A percentile compares a stretch with the other conserved stretches of the same genome.
Conservation (phyloP, 2,113 vertebrate species). For the Terrapene triunguis region DNA sequence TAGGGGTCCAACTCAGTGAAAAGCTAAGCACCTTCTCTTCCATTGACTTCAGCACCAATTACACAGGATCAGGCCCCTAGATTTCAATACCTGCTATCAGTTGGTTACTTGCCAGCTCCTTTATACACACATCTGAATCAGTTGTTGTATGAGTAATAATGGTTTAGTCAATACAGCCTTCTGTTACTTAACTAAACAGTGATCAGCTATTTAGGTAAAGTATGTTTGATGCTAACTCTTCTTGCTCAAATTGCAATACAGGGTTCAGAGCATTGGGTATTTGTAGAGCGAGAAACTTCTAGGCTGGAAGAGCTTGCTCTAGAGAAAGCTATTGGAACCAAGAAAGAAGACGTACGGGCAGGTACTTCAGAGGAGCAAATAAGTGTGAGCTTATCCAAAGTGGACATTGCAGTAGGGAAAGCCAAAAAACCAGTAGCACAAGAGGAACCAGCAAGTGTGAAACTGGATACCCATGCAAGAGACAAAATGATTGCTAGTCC, state of each 20-base stretch:
- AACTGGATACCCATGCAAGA: conserved; percentile 45
- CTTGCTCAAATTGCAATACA: conserved; percentile 97
- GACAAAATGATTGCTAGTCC: conserved; percentile 81
- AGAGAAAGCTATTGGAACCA: conserved; percentile 77
- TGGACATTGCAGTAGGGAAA: conserved; percentile 72
- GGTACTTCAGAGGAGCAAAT: conserved; percentile 59
- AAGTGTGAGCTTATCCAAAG: conserved; percentile 56
- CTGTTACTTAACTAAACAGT: conserved; percentile 26
- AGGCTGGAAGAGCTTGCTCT: conserved; percentile 86
- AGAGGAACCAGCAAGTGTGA: conserved; percentile 67
- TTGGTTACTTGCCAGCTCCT: neutral
- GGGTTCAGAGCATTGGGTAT: conserved; percentile 99
- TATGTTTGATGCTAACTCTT: conserved; percentile 89
- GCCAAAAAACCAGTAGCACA: conserved; percentile 72
- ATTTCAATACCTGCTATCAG: neutral
- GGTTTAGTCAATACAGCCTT: neutral
- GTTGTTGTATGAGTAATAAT: neutral
- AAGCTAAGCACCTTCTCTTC: neutral
- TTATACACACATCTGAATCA: neutral
- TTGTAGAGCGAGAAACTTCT: conserved; percentile 94
- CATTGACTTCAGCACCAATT: neutral
- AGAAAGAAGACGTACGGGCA: conserved; percentile 70
- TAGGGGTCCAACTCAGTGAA: neutral
- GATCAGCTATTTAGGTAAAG: neutral
- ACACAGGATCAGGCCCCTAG: neutral